Base-by-base conservation (phyloP, 1,140 invertebrate species). In the Steinernema khuongi region DNA sequence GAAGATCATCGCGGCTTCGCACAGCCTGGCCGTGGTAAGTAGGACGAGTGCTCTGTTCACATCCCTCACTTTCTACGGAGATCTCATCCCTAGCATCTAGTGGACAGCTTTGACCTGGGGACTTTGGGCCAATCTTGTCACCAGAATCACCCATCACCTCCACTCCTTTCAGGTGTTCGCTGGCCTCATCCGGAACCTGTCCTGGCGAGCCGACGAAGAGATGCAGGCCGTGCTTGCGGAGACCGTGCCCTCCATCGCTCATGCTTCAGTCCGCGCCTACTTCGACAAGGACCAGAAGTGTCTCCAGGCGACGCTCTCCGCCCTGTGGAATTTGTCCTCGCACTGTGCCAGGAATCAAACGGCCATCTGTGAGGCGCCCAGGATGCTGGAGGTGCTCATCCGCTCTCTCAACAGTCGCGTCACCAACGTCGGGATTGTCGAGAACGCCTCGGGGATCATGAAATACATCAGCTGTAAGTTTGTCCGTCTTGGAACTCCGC, bases 391-490 rank as follows among this genome's bases (percentile, higher is more conserved):
- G 17, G 33, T 79, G 18, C 31, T 79, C 26, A 72, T 81, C 31
- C 26, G 29, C 7, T 60, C 68, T 17, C 68, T 79, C 17, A 67
- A n/a, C 31, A 68, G 68, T 31, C 67, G 74, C 0, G 75, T 75
- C 22, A 33, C 79, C 1, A 43, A 73, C n/a, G 77, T 72, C 14
- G 19, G 36, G 14, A 31, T 79, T 22, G 77, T 80, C 4, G 78
- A 79, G 70, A 79, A 78, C 41, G 74, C 74, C 1, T 80, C 80
- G 7, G 78, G 78, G 22, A 71, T 79, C 33, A 50, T 79, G 14
- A 79, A 79, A 68, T 79, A 79, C 67, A 32, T 81, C 22, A 33
- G 70, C 41, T 31, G 79, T 81, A 81, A 77, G 76, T 80, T 71
- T 14, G 69, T 14, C 71, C 29, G 14, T 70, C 26, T 14, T 70